These are phyloP conservation scores for Blastomussa wellsi DNA, from an alignment of 92 coral and sea anemone species.

Conservation along the genomic window DNA sequence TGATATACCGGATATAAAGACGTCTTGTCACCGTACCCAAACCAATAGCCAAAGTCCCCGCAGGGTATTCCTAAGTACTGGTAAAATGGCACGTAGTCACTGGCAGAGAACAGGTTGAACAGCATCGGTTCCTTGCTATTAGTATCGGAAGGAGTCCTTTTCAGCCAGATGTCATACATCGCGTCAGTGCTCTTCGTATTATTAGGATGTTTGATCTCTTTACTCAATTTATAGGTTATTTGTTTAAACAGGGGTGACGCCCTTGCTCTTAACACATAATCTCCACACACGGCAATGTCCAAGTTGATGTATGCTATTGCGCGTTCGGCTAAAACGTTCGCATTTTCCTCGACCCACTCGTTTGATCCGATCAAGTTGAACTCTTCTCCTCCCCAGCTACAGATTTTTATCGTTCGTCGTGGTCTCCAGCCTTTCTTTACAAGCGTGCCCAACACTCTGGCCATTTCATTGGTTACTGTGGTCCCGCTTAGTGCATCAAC, in stretches of 20 bases:
- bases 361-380: conserved; percentile 91
- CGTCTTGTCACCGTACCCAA: conserved; percentile 51
- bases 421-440: conserved; percentile 93
- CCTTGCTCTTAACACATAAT: conserved; percentile 80
- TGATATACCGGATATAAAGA: conserved; percentile 89
- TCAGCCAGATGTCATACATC: conserved; percentile 78
- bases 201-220: conserved; percentile 69
- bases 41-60: conserved; percentile 93
- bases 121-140: conserved; percentile 65
- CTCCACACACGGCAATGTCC: conserved; percentile 90
- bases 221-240: conserved; percentile 73
- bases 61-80: conserved; percentile 90
- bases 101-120: conserved; percentile 67
- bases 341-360: conserved; percentile 95
- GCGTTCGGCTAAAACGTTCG: conserved; percentile 71
- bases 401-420: conserved; percentile 85
- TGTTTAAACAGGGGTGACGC: conserved; percentile 86
- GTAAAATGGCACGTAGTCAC: conserved; percentile 92
- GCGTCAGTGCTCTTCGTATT: conserved; percentile 52
- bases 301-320: conserved; percentile 92
- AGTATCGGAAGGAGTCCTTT: conserved; percentile 60
- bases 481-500: conserved; percentile 93
- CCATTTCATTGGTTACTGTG: conserved; percentile 79
- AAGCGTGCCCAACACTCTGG: conserved; percentile 81
- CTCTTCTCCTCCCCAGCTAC: conserved; percentile 99